These are phyloP conservation scores for Poecilia wingei DNA, from an alignment of 2,797 vertebrate species.

Conservation along the genomic window DNA sequence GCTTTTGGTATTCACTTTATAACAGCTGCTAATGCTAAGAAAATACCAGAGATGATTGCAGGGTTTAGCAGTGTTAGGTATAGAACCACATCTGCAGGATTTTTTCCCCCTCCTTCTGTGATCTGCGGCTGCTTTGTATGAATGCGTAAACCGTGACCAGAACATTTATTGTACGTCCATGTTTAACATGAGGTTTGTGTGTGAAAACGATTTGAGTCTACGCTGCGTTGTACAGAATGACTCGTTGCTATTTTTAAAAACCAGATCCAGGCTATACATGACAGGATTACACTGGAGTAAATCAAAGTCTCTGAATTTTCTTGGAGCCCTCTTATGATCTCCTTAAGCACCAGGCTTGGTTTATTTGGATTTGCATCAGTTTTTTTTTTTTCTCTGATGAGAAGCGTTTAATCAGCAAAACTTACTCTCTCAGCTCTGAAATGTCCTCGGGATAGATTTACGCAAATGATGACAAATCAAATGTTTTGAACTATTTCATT, in stretches of 20 bases:
- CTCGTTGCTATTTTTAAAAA: slow-evolving; percentile 10
- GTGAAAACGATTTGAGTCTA: slow-evolving; percentile 3
- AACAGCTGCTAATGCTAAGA: slow-evolving; percentile 18
- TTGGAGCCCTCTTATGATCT: background rate
- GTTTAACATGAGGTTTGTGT: slow-evolving; percentile 8
- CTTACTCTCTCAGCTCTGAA: background rate
- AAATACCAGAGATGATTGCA: slow-evolving; percentile 12
- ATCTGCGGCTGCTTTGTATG: slow-evolving; percentile 23
- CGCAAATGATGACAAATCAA: background rate
- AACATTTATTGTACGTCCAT: slow-evolving; percentile 8
- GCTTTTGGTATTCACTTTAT: slow-evolving; percentile 21
- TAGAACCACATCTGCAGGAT: slow-evolving; percentile 16
- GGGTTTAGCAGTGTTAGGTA: slow-evolving; percentile 14
- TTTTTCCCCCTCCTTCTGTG: background rate
- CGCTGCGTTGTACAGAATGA: background rate
- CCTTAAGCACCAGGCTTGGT: background rate
- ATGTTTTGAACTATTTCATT: background rate
- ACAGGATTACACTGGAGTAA: background rate
- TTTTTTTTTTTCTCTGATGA: background rate
- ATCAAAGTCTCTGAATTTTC: background rate
- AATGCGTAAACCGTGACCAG: slow-evolving; percentile 23
- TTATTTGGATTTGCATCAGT: background rate
- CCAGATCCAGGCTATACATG: background rate
- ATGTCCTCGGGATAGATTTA: background rate
- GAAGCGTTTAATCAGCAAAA: slow-evolving; percentile 1